phyloP scores from a whole-genome alignment of 2,888 invertebrate genomes.

The Synanthedon vespiformis region DNA sequence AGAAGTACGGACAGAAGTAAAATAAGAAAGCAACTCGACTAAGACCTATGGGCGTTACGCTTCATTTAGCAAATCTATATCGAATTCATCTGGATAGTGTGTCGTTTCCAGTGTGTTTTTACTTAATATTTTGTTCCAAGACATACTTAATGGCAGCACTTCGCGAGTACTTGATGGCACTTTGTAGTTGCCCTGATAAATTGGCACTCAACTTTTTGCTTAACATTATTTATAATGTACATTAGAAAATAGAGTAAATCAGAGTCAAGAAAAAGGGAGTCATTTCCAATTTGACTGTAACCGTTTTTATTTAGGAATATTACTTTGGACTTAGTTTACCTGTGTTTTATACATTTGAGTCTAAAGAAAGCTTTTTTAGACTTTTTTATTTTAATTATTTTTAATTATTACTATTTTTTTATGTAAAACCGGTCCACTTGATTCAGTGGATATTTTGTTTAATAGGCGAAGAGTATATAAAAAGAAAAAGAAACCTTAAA shows the following conservation, averaged over 20 bases:
- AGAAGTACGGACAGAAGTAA: slow-evolving; percentile 32
- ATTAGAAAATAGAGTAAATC: neutral
- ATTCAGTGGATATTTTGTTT: no score
- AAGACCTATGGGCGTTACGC: slow-evolving; percentile 50
- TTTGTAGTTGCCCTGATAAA: slow-evolving; percentile 19
- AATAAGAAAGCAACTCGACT: slow-evolving; percentile 31
- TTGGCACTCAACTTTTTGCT: slow-evolving; percentile 14
- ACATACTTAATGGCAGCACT: slow-evolving; percentile 23
- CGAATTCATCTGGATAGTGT: slow-evolving; percentile 53
- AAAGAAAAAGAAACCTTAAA: no score
- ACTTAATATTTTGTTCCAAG: slow-evolving; percentile 20
- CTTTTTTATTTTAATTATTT: no score
- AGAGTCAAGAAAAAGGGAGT: neutral
- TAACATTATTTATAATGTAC: neutral
- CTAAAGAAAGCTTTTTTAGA: no score
- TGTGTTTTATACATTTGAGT: no score
- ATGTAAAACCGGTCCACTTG: no score
- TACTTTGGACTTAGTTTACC: no score
- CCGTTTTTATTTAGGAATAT: neutral
- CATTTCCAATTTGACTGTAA: neutral
- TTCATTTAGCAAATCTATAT: slow-evolving; percentile 68
- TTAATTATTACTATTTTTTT: no score
- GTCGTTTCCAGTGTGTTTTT: slow-evolving; percentile 42
- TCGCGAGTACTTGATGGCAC: slow-evolving; percentile 21
- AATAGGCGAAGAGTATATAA: no score